A percentile compares a stretch with the other conserved stretches of the same genome.
Conservation (phyloP, 2,888 invertebrate species). For the Campopleginae sp. region DNA sequence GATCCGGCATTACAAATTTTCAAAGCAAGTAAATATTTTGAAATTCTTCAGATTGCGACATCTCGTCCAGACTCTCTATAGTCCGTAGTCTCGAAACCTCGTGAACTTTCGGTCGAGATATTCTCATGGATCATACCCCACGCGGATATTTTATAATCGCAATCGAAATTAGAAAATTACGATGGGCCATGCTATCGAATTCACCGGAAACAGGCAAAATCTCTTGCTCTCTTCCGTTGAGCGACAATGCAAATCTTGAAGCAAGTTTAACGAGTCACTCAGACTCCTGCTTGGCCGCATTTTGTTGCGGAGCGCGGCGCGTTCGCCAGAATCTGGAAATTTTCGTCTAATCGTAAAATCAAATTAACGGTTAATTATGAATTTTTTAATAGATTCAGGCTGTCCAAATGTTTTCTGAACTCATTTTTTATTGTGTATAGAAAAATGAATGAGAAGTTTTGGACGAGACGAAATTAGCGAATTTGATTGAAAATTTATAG, state of each 20-base stretch:
- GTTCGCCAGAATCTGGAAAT: background rate
- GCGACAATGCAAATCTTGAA: constrained; percentile 15
- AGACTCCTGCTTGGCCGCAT: constrained; percentile 51
- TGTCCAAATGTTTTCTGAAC: background rate
- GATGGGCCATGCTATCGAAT: background rate
- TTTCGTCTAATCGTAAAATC: background rate
- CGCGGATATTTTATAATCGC: background rate
- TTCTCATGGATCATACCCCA: background rate
- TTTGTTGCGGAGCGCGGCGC: constrained; percentile 1
- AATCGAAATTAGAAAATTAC: background rate
- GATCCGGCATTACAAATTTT: background rate
- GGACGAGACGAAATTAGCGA: background rate
- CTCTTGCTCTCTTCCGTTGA: background rate
- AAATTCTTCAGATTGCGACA: background rate
- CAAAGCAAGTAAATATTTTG: background rate
- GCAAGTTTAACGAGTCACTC: constrained; percentile 54
- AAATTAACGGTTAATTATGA: background rate
- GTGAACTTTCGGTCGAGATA: background rate
- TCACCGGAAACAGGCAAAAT: background rate
- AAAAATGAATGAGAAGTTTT: background rate
- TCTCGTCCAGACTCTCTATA: background rate
- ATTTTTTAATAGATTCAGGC: background rate
- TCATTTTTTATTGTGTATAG: background rate
- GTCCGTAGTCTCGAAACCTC: background rate
- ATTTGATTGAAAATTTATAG: background rate